A percentile compares a stretch with the other conserved stretches of the same genome.
phyloP scores from a whole-genome alignment of 2,888 invertebrate species.

The Cantharis lateralis region DNA sequence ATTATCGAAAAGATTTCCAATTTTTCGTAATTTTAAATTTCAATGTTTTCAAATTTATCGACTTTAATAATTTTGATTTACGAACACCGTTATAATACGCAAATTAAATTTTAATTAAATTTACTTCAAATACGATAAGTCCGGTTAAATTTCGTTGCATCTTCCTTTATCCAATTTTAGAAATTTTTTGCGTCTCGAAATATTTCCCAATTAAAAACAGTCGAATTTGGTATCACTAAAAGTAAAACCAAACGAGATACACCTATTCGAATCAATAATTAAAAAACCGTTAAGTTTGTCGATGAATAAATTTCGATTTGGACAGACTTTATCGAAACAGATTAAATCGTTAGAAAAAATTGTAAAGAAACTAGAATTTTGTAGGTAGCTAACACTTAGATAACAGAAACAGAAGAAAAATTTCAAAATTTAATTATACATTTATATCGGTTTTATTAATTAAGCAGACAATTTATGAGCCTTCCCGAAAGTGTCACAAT shows the following conservation, averaged over 20 bases:
- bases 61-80: background rate
- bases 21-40: background rate
- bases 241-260: background rate
- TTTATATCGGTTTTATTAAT: background rate
- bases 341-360: background rate
- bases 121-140: background rate
- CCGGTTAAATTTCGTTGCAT: background rate
- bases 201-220: background rate
- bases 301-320: background rate
- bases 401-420: background rate
- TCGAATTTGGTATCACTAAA: background rate
- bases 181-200: background rate
- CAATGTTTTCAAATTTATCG: background rate
- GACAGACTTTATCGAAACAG: background rate
- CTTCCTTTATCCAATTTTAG: background rate
- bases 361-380: background rate
- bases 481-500: background rate
- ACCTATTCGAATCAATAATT: background rate
- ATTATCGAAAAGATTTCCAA: background rate
- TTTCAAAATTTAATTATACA: background rate
- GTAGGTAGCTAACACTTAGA: background rate
- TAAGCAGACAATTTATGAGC: background rate
- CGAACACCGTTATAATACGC: background rate
- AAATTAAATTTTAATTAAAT: background rate
- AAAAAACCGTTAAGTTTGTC: background rate